Percentiles rank a stretch among this genome's conserved stretches.
Evolutionary conservation across 64 coral and sea anemone genomes (phyloP).

Genomic region (Acropora tenuis): DNA sequence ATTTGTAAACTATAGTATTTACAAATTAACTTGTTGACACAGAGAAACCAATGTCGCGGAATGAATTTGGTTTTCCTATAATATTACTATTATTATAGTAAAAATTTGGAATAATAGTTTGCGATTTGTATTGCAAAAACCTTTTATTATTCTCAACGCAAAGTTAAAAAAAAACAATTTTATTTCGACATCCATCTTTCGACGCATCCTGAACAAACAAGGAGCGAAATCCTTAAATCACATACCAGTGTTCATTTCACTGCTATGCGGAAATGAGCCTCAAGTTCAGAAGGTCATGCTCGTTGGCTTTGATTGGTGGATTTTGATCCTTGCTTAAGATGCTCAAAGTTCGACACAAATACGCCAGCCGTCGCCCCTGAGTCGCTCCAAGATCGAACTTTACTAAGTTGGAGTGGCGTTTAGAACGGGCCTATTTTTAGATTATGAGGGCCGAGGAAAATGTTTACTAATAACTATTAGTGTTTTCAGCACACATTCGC

Average conservation of each 20-base stretch:
- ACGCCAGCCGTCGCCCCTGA: too few species aligned
- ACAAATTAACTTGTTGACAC: conserved; percentile 22
- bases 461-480: too few species aligned
- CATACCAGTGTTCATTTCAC: not conserved
- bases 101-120: conserved; percentile 22
- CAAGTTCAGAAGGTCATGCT: too few species aligned
- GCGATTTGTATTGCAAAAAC: conserved; percentile 20
- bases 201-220: not conserved
- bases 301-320: too few species aligned
- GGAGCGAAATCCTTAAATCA: conserved; percentile 7
- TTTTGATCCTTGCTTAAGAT: too few species aligned
- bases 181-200: too few species aligned
- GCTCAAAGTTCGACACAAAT: too few species aligned
- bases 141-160: conserved; percentile 21
- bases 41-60: conserved; percentile 19
- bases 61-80: conserved; percentile 24
- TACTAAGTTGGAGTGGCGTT: too few species aligned
- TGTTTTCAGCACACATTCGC: not conserved
- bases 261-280: not conserved
- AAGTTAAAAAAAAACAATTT: not conserved
- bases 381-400: too few species aligned
- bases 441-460: too few species aligned
- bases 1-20: conserved; percentile 13
- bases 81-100: conserved; percentile 8
- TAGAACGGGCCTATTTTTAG: too few species aligned